phyloP scores from a whole-genome alignment of 2,888 invertebrate genomes.

The Panorpa germanica region DNA sequence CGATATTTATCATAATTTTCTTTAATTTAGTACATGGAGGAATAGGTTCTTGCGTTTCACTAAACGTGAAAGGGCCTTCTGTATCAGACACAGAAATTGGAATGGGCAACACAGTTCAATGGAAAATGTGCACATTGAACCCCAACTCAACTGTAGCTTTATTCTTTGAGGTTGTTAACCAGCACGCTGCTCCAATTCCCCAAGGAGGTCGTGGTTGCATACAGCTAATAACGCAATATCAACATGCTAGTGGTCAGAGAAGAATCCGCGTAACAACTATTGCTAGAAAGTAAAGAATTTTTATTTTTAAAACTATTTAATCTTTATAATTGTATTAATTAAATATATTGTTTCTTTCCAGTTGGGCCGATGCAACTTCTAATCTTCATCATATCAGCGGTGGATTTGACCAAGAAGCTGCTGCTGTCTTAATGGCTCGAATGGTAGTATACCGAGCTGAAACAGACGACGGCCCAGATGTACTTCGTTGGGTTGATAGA shows the following conservation, averaged over 20 bases:
- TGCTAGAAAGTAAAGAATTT: conserved; percentile 62
- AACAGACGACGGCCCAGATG: conserved; percentile 89
- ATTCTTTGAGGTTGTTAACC: conserved; percentile 93
- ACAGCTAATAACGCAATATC: conserved; percentile 97
- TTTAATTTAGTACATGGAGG: conserved; percentile 58
- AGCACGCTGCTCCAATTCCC: conserved; percentile 86
- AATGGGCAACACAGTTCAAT: conserved; percentile 91
- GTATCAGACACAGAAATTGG: conserved; percentile 97
- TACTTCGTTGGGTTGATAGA: conserved; percentile 94
- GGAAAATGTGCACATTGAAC: conserved; percentile 92
- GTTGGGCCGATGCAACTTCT: conserved; percentile 89
- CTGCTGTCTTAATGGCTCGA: conserved; percentile 92
- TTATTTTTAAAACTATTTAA: background rate
- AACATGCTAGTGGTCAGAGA: conserved; percentile 89
- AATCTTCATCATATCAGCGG: conserved; percentile 83
- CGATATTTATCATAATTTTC: background rate
- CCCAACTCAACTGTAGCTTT: conserved; percentile 85
- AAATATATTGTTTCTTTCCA: conserved; percentile 19
- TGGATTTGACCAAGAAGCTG: conserved; percentile 96
- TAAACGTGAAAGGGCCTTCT: conserved; percentile 77
- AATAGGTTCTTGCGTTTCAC: conserved; percentile 89
- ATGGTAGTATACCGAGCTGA: conserved; percentile 93
- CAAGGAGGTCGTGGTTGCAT: conserved; percentile 93
- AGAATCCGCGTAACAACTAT: conserved; percentile 92
- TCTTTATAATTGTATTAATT: conserved; percentile 1